phyloP scores from a whole-genome alignment of 2,797 vertebrate genomes.

The Gobionotothen gibberifrons region DNA sequence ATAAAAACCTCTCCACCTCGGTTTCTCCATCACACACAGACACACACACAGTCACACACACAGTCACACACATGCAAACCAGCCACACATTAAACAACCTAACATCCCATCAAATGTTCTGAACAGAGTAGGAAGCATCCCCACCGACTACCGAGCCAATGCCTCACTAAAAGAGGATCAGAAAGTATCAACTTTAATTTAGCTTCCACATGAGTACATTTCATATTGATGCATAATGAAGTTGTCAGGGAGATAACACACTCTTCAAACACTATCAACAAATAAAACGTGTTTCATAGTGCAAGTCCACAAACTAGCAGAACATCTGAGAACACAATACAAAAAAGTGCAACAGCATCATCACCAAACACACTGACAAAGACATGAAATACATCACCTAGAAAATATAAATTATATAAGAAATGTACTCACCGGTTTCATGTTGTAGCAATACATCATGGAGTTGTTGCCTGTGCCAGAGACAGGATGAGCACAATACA shows the following conservation, averaged over 20 bases:
- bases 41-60: not conserved
- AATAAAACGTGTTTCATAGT: constrained; percentile 9
- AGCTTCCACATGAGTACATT: constrained; percentile 12
- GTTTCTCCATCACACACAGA: not conserved
- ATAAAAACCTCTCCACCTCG: constrained; percentile 1
- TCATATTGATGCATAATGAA: not conserved
- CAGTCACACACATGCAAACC: constrained; percentile 23
- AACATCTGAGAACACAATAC: constrained; percentile 12
- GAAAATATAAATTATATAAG: not conserved
- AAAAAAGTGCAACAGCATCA: constrained; percentile 29
- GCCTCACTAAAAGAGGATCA: not conserved
- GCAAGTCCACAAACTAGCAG: constrained; percentile 26
- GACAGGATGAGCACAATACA: constrained; percentile 95
- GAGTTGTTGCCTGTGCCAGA: constrained; percentile 91
- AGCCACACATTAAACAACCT: constrained; percentile 9
- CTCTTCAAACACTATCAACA: not conserved
- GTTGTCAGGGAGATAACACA: constrained; percentile 12
- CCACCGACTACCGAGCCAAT: not conserved
- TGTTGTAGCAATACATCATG: constrained; percentile 95
- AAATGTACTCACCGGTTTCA: constrained; percentile 90
- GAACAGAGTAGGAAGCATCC: not conserved
- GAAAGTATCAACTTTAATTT: constrained; percentile 28
- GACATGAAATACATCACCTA: not conserved
- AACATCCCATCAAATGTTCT: constrained; percentile 15
- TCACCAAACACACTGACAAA: constrained; percentile 24